A percentile compares a stretch with the other conserved stretches of the same genome.
Conservation (phyloP, 2,797 vertebrate genomes). For the Malurus leucopterus region DNA sequence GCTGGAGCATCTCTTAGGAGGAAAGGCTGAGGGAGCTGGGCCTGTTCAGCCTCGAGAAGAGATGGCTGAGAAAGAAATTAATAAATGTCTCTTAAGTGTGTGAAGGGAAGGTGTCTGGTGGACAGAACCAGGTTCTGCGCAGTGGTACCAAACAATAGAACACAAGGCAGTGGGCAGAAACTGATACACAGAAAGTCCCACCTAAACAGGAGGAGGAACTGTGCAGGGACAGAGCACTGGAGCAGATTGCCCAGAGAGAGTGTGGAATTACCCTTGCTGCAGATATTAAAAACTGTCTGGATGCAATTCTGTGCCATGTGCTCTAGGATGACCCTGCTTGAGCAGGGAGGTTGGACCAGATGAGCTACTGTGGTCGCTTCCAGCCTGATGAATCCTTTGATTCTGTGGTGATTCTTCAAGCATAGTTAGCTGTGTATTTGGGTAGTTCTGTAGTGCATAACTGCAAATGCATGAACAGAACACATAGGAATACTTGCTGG, state of each 20-base stretch:
- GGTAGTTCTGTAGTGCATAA: rapidly evolving
- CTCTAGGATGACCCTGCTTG: background rate
- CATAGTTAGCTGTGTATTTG: rapidly evolving
- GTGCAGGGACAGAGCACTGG: rapidly evolving
- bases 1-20: rapidly evolving
- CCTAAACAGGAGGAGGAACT: background rate
- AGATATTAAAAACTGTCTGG: background rate
- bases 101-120: background rate
- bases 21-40: background rate
- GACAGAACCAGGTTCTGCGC: background rate
- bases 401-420: background rate
- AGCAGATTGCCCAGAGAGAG: background rate
- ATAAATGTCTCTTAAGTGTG: rapidly evolving
- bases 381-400: background rate
- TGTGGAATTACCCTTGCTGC: background rate
- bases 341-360: background rate
- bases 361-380: background rate
- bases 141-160: background rate
- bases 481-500: background rate
- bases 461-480: background rate
- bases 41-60: background rate
- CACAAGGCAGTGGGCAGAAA: rapidly evolving
- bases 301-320: background rate
- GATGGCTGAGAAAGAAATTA: rapidly evolving
- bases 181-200: background rate